A percentile compares a stretch with the other conserved stretches of the same genome.
Evolutionary conservation across 2,797 vertebrate species (phyloP).

Genomic region (Halcyon chelicuti): DNA sequence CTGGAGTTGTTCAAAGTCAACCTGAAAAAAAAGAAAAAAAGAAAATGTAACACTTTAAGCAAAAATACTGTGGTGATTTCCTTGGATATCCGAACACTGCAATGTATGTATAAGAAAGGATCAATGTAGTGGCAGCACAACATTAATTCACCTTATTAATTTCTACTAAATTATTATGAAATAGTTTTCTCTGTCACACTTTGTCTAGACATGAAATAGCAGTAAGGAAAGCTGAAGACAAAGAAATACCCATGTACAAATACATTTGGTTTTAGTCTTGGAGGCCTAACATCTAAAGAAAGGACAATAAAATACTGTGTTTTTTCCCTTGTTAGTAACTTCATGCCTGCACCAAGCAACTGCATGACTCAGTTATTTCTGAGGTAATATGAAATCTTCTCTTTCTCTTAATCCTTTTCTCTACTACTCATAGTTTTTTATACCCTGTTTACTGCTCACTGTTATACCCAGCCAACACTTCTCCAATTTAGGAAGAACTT

Average conservation of each 20-base stretch:
- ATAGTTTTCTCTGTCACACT: not conserved
- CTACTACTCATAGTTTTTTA: slow-evolving; percentile 10
- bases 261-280: not conserved
- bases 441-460: not conserved
- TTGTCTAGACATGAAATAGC: not conserved
- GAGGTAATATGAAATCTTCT: slow-evolving; percentile 28
- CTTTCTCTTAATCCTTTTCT: slow-evolving; percentile 16
- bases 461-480: not conserved
- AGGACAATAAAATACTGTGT: not conserved
- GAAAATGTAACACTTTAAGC: not conserved
- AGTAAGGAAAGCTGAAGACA: not conserved
- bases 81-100: not conserved
- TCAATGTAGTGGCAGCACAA: not conserved
- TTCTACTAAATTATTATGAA: not conserved
- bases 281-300: not conserved
- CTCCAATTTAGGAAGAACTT: slow-evolving; percentile 40
- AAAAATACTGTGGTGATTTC: fast-evolving
- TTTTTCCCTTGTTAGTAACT: not conserved
- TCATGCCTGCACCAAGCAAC: not conserved
- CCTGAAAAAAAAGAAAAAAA: slow-evolving; percentile 81
- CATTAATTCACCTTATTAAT: not conserved
- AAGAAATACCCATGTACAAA: not conserved
- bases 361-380: slow-evolving; percentile 21
- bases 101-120: not conserved
- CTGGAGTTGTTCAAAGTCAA: slow-evolving; percentile 98